Evolutionary conservation across 2,797 vertebrate species (phyloP).

Genomic region (Moxostoma hubbsi): DNA sequence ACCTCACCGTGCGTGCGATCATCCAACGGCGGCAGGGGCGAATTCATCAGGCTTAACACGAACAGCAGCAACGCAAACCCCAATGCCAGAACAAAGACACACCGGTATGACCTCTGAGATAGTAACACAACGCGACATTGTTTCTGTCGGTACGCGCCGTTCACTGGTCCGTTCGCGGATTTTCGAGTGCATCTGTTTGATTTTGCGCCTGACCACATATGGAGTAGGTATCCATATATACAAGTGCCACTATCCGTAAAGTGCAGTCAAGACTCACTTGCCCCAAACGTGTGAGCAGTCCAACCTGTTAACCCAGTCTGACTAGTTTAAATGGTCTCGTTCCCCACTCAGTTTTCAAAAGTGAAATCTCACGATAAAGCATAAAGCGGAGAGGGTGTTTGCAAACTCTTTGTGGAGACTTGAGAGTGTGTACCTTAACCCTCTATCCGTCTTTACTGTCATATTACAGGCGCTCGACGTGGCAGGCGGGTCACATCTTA

Average conservation of each 20-base stretch:
- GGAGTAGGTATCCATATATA: slow-evolving; percentile 61
- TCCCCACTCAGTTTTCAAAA: not conserved
- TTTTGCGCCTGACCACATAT: slow-evolving; percentile 23
- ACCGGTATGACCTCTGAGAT: not conserved
- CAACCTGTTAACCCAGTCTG: not conserved
- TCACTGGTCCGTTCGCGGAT: not conserved
- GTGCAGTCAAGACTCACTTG: too few relatives aligned
- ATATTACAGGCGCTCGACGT: slow-evolving; percentile 43
- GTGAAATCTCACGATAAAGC: not conserved
- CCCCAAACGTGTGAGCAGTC: not conserved
- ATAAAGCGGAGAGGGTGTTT: not conserved
- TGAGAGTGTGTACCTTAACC: not conserved
- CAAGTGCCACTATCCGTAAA: not conserved
- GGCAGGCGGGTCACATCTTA: slow-evolving; percentile 49
- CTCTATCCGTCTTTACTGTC: slow-evolving; percentile 2
- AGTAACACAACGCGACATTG: slow-evolving; percentile 37
- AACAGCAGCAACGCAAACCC: slow-evolving; percentile 55
- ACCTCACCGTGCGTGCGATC: too few relatives aligned
- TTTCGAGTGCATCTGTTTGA: slow-evolving; percentile 22
- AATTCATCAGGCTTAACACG: slow-evolving; percentile 52
- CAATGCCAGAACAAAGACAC: slow-evolving; percentile 11
- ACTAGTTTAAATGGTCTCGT: not conserved
- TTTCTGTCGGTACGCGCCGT: not conserved
- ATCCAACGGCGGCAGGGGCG: slow-evolving; percentile 34
- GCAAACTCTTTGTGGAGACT: not conserved